Evolutionary conservation across 2,888 invertebrate species (phyloP).

Genomic region (Loripinus fragilis): DNA sequence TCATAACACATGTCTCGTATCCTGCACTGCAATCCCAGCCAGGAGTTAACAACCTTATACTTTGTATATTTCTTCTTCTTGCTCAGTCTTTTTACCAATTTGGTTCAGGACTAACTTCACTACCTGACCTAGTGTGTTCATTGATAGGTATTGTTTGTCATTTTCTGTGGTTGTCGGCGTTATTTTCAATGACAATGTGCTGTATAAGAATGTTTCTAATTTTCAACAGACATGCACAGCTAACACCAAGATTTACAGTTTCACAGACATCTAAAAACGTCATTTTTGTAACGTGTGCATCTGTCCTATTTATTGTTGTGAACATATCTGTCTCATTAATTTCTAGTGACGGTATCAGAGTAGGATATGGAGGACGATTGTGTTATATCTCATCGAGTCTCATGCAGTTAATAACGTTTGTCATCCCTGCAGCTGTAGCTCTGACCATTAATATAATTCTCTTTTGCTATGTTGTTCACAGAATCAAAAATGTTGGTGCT

Average conservation of each 20-base stretch:
- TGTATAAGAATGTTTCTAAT: slow-evolving; percentile 34
- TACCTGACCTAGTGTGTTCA: slow-evolving; percentile 22
- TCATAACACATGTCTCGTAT: slow-evolving; percentile 28
- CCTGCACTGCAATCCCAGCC: slow-evolving; percentile 37
- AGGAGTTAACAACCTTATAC: slow-evolving; percentile 44
- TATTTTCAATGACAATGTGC: slow-evolving; percentile 54
- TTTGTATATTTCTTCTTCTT: slow-evolving; percentile 26
- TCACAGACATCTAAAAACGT: slow-evolving; percentile 18
- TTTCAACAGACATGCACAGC: slow-evolving; percentile 4
- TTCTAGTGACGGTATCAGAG: not conserved
- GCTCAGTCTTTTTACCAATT: slow-evolving; percentile 34
- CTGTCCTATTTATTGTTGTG: slow-evolving; percentile 23
- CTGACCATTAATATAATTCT: slow-evolving; percentile 28
- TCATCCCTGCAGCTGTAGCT: slow-evolving; percentile 23
- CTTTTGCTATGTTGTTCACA: slow-evolving; percentile 33
- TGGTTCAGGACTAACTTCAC: slow-evolving; percentile 15
- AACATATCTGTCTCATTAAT: slow-evolving; percentile 26
- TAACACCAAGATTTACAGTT: not conserved
- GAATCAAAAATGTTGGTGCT: not conserved
- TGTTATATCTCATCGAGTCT: slow-evolving; percentile 38
- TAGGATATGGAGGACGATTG: slow-evolving; percentile 39
- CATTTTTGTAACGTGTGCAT: slow-evolving; percentile 13
- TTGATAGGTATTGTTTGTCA: slow-evolving; percentile 38
- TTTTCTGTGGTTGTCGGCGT: slow-evolving; percentile 39
- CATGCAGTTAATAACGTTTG: slow-evolving; percentile 38